Conservation (phyloP, 1,140 invertebrate species). For the Anthonomus grandis region DNA sequence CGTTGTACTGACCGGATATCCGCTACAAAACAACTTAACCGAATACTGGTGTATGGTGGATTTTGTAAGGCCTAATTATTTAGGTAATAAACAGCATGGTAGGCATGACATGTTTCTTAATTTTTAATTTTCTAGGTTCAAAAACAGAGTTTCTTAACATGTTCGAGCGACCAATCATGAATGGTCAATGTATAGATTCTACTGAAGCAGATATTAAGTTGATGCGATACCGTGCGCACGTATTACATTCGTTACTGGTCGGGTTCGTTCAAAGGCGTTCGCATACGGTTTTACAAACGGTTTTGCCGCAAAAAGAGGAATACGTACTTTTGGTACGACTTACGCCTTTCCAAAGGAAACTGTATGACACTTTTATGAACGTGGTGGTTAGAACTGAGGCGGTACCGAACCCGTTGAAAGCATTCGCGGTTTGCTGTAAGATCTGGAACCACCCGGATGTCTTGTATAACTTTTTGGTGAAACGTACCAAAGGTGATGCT, state of each 20-base stretch:
- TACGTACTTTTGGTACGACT: constrained; percentile 87
- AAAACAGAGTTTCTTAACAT: constrained; percentile 94
- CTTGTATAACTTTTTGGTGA: constrained; percentile 85
- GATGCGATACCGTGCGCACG: constrained; percentile 81
- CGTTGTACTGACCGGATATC: constrained; percentile 92
- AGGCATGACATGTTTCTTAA: neutral
- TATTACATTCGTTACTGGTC: constrained; percentile 82
- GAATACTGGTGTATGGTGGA: constrained; percentile 98
- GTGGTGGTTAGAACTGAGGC: constrained; percentile 82
- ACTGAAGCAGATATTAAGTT: constrained; percentile 85
- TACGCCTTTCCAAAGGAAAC: constrained; percentile 79
- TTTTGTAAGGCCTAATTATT: constrained; percentile 90
- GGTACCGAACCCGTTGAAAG: constrained; percentile 93
- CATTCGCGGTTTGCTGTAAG: constrained; percentile 98
- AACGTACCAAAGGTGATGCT: constrained; percentile 74
- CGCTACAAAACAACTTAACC: constrained; percentile 92
- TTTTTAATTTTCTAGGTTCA: constrained; percentile 48
- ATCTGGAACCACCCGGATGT: constrained; percentile 99
- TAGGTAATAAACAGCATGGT: constrained; percentile 49
- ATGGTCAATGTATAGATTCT: constrained; percentile 91
- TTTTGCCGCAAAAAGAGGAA: constrained; percentile 87
- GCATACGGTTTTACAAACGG: constrained; percentile 80
- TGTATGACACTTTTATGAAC: constrained; percentile 90
- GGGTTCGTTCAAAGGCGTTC: constrained; percentile 92
- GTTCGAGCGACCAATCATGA: constrained; percentile 93